Evolutionary conservation across 2,797 vertebrate species (phyloP), one percentile per base, ranked within the genome.

Genomic region (Salarias fasciatus): DNA sequence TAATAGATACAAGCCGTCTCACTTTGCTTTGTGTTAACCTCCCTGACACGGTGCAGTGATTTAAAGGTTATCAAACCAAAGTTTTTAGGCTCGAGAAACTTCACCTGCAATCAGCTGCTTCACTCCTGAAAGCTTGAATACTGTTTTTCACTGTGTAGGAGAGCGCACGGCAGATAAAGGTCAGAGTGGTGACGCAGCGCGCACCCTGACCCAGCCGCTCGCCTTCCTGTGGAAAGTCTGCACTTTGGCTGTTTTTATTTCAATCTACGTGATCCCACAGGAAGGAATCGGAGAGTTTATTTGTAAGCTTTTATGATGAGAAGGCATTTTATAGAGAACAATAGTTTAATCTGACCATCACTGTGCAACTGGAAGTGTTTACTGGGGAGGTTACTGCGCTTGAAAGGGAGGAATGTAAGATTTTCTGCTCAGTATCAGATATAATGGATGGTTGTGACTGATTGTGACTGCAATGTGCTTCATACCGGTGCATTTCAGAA

Each of bases 1-100:
- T 66, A 83, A 86, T 84, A 67, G 64, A 80, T 77, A 72, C 64
- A 84, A 83, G 60, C 14, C 50, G 10, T 64, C 45, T 69, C 15
- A 35, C 28, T 72, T 70, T 75, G 54, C 59, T 63, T 69, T 72
- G 57, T 59, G 52, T 63, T 51, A 52, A 51, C 38, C 57, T 58
- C 33, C n/a, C 48, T 35, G 56, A 56, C 51, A 30, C 6, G 47
- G 11, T 7, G 46, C 14, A 63, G 51, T 24, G 49, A 33, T 57
- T 28, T 35, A 50, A 63, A 73, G 48, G 38, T 1, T n/a, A 48
- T 30, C 11, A 8, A 47, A 36, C 12, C 12, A 0, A 4, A 15
- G 47, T 53, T 11, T 54, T 41, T 66, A 46, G 57, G 9, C 37
- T 14, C 15, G 53, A 33, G 13, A 63, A 14, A 30, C 33, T 41